phyloP scores from a whole-genome alignment of 1,140 invertebrate genomes.

The Brachionus calyciflorus region DNA sequence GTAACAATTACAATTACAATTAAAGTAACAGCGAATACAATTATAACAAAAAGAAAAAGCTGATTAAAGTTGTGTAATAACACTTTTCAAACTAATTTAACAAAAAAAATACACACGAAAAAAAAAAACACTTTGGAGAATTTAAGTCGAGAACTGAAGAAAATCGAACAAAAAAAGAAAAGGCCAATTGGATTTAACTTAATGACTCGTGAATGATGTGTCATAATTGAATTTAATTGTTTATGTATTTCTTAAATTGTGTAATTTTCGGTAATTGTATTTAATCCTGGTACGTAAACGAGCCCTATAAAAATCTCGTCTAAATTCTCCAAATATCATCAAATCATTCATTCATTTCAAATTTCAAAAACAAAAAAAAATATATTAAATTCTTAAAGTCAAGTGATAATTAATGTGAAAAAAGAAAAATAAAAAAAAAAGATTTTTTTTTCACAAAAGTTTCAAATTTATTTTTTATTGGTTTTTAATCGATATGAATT shows the following conservation, averaged over 20 bases:
- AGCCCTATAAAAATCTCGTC: slow-evolving; percentile 38
- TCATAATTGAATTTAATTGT: slow-evolving; percentile 42
- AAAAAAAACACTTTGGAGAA: not conserved
- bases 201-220: slow-evolving; percentile 32
- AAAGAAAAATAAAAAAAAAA: not conserved
- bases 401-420: slow-evolving; percentile 39
- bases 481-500: not conserved
- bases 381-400: no score
- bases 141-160: not conserved
- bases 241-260: slow-evolving; percentile 19
- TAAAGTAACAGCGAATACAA: no score
- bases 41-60: no score
- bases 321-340: slow-evolving; percentile 36
- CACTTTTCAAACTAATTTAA: no score
- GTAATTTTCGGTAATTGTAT: slow-evolving; percentile 6
- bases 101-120: no score
- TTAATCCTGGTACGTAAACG: slow-evolving; percentile 20
- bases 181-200: not conserved
- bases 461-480: not conserved
- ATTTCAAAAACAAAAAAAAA: not conserved
- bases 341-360: slow-evolving; percentile 39
- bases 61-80: no score
- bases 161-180: not conserved
- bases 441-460: not conserved
- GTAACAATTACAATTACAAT: no score